These are phyloP conservation scores for Syngnathus rostellatus DNA, from an alignment of 2,797 vertebrate genomes.

Conservation along the genomic window DNA sequence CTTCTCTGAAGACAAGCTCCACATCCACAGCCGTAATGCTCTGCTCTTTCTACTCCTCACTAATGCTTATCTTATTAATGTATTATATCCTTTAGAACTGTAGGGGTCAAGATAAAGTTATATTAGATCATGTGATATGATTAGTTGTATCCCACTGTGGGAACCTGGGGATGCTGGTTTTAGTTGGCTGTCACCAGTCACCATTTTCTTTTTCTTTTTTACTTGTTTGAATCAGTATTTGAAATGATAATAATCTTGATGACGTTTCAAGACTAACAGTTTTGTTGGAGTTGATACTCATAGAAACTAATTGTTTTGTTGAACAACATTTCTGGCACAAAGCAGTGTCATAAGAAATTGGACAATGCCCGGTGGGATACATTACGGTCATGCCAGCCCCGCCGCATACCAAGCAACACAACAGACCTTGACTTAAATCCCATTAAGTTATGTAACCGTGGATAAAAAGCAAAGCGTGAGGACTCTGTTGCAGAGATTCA, in stretches of 20 bases:
- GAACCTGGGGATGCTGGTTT: background rate
- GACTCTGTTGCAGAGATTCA: too few species aligned
- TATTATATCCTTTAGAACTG: conserved; percentile 13
- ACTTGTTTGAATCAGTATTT: background rate
- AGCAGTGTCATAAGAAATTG: background rate
- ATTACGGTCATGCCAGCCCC: background rate
- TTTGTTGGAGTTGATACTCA: background rate
- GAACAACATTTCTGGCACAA: background rate
- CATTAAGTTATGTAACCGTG: too few species aligned
- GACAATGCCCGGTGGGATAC: conserved; percentile 1
- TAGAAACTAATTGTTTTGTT: background rate
- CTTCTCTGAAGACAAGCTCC: conserved; percentile 51
- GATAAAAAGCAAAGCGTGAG: too few species aligned
- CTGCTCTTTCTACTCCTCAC: conserved; percentile 32
- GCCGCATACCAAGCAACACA: background rate
- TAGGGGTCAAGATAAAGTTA: conserved; percentile 11
- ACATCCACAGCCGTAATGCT: conserved; percentile 40
- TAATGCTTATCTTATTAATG: conserved; percentile 19
- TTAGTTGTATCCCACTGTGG: background rate
- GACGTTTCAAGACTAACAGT: background rate
- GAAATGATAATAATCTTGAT: background rate
- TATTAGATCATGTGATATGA: background rate
- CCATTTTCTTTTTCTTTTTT: background rate
- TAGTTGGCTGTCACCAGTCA: background rate
- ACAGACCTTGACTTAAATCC: background rate